A percentile compares a stretch with the other conserved stretches of the same genome.
These are phyloP conservation scores for Nesospiza acunhae DNA, from an alignment of 2,113 vertebrate genomes.

Conservation along the genomic window DNA sequence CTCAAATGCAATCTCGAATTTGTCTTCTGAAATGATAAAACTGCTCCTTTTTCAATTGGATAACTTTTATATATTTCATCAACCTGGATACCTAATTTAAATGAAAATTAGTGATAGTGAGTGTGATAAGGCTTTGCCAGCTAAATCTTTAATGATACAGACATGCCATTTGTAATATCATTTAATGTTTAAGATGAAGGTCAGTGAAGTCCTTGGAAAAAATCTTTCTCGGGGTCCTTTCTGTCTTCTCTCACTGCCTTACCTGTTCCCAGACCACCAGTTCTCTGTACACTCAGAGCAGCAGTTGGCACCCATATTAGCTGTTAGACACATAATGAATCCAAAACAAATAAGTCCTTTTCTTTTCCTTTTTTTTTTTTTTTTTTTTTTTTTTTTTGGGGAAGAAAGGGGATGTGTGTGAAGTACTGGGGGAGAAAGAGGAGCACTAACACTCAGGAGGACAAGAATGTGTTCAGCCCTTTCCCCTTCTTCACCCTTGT, in stretches of 20 bases:
- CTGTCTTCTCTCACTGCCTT: neutral
- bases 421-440: neutral
- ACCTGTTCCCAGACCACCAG: neutral
- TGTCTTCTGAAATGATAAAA: neutral
- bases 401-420: fast-evolving
- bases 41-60: neutral
- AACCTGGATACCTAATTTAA: neutral
- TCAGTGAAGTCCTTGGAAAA: neutral
- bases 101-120: neutral
- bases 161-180: neutral
- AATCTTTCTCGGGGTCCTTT: neutral
- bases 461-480: neutral
- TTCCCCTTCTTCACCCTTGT: neutral
- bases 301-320: neutral
- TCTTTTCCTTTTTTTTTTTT: neutral
- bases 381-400: neutral
- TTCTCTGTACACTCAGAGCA: neutral
- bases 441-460: neutral
- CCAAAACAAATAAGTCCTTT: neutral
- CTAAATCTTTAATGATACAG: neutral
- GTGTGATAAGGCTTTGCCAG: neutral
- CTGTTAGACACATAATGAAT: fast-evolving
- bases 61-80: neutral
- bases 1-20: neutral
- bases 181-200: neutral